Conservation (phyloP, 2,888 invertebrate species). For the Petrophora chlorosata region DNA sequence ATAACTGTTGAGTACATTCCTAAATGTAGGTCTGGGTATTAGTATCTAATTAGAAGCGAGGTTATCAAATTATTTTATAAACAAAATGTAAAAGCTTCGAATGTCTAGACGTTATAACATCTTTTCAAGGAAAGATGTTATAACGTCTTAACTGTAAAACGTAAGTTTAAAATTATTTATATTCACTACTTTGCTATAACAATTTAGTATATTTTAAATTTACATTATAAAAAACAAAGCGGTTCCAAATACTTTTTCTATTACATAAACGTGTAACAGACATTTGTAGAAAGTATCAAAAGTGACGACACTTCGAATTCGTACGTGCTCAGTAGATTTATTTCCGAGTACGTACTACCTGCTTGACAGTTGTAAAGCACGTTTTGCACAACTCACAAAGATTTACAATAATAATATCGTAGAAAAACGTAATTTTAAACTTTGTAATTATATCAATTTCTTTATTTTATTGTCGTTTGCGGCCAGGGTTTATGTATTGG, state of each 20-base stretch:
- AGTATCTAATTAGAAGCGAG: no score
- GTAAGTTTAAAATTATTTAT: background rate
- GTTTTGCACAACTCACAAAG: slow-evolving; percentile 31
- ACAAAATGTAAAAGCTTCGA: no score
- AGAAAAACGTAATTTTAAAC: slow-evolving; percentile 18
- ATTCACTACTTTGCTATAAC: no score
- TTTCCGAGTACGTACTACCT: slow-evolving; percentile 30
- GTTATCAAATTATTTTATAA: no score
- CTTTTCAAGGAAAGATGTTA: no score
- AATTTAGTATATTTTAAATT: no score
- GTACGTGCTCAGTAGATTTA: slow-evolving; percentile 55
- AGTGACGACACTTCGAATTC: slow-evolving; percentile 47
- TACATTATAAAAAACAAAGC: slow-evolving; percentile 1
- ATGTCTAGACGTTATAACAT: no score
- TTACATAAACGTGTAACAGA: slow-evolving; percentile 50
- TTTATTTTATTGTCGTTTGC: slow-evolving; percentile 12
- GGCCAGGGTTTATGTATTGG: slow-evolving; percentile 1
- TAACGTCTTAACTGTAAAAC: no score
- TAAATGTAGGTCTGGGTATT: no score
- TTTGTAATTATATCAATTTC: slow-evolving; percentile 10
- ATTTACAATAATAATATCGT: slow-evolving; percentile 24
- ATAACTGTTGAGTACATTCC: no score
- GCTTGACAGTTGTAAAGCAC: slow-evolving; percentile 32
- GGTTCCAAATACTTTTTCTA: slow-evolving; percentile 16
- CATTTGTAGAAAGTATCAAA: slow-evolving; percentile 58